Conservation (phyloP, 2,888 invertebrate species). For the Tethea ocularis region DNA sequence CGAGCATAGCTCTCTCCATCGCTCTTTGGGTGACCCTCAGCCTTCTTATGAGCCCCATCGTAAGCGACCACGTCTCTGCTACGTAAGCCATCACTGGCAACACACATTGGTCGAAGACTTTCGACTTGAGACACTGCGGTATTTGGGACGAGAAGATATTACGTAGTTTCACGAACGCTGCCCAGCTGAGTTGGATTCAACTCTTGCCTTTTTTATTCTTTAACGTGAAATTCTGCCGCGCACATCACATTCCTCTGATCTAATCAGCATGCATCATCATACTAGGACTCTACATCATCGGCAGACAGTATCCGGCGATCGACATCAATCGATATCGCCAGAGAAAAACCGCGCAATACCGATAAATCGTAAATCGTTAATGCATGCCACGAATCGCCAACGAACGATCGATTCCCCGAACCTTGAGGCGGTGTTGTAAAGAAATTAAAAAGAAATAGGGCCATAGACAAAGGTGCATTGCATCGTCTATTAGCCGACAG, state of each 20-base stretch:
- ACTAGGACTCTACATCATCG: background rate
- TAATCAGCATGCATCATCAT: background rate
- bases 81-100: too few relatives aligned
- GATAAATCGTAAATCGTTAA: constrained; percentile 15
- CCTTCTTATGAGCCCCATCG: too few relatives aligned
- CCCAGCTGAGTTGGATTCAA: too few relatives aligned
- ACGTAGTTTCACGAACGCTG: too few relatives aligned
- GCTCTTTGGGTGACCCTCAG: too few relatives aligned
- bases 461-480: constrained; percentile 60
- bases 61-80: too few relatives aligned
- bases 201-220: too few relatives aligned
- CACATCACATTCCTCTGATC: background rate
- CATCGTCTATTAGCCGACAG: constrained; percentile 36
- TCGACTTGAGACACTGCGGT: too few relatives aligned
- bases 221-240: background rate
- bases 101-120: too few relatives aligned
- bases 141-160: too few relatives aligned
- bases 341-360: background rate
- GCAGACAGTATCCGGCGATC: background rate
- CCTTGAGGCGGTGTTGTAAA: constrained; percentile 58
- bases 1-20: too few relatives aligned
- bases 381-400: constrained; percentile 29
- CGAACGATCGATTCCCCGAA: constrained; percentile 58
- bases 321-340: constrained; percentile 1
- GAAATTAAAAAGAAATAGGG: constrained; percentile 76